Evolutionary conservation across 2,113 vertebrate genomes (phyloP), one percentile per base, ranked within the genome.

Genomic region (Tiliqua scincoides): DNA sequence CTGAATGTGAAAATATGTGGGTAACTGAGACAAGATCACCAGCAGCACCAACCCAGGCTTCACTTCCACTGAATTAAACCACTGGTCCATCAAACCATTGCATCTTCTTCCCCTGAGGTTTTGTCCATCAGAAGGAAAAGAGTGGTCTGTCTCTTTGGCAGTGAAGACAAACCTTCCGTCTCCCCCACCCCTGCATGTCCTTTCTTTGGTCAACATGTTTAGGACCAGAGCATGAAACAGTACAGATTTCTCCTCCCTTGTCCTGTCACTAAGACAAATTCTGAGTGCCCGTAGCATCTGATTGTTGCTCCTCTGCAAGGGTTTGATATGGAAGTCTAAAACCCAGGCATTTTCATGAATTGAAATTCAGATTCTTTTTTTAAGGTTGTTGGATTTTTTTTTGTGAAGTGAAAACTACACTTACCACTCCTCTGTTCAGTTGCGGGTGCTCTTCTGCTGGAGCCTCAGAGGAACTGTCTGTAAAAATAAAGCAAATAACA

Each of bases 361-460:
- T 23, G 8, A 48, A 48, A 8, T 48, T 9, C 0, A 9, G 25
- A 63, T 21, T 30, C 52, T 54, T 37, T 59, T 61, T 37, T 32
- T 20, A 67, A 35, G 70, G 43, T 48, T 48, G 43, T 48, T 4
- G 43, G 43, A n/a, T n/a, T n/a, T n/a, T n/a, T n/a, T n/a, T n/a
- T n/a, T n/a, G 43, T 48, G 8, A 48, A 48, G 83, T 70, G 61
- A n/a, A 93, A 93, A 94, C 0, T 0, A 84, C 61, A 97, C 98
- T 89, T 97, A 99, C 98, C 93, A 96, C 97, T 91, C 97, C 98
- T 93, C 92, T 96, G 93, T 97, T 97, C 85, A 98, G 86, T 84
- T 98, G 97, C 40, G 63, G 63, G 14, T 93, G 89, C 59, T 97
- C 98, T 83, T 98, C 98, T 0, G 91, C 95, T 30, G 94, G 85